phyloP scores from a whole-genome alignment of 37 sponge, comb jelly and placozoan genomes.

The Mnemiopsis leidyi region DNA sequence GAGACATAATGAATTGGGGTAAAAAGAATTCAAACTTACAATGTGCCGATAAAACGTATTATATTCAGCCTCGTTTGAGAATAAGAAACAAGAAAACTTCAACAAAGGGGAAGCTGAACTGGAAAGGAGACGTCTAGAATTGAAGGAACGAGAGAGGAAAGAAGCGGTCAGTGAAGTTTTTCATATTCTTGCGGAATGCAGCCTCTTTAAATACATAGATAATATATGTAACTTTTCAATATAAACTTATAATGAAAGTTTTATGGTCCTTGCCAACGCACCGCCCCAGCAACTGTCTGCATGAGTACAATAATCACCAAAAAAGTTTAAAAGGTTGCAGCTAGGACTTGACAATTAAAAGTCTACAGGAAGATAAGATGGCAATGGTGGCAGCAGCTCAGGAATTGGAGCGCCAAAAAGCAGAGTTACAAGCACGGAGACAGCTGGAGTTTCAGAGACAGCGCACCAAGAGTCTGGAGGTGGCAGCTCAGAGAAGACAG shows the following conservation, averaged over 20 bases:
- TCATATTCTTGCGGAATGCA: no score
- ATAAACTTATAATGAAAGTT: no score
- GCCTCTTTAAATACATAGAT: no score
- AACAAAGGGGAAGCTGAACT: slow-evolving; percentile 40
- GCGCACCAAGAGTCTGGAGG: slow-evolving; percentile 28
- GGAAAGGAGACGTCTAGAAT: neutral
- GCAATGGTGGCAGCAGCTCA: slow-evolving; percentile 16
- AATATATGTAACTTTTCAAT: no score
- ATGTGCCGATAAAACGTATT: no score
- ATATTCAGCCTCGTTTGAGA: slow-evolving; percentile 1
- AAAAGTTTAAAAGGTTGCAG: no score
- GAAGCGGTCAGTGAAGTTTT: neutral
- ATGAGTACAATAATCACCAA: no score
- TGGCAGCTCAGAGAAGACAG: slow-evolving; percentile 3
- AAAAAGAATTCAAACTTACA: no score
- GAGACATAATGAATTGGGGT: no score
- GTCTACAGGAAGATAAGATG: neutral
- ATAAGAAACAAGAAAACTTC: slow-evolving; percentile 1
- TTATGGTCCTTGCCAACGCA: no score
- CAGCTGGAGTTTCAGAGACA: slow-evolving; percentile 55
- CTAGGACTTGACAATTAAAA: no score
- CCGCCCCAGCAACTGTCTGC: no score
- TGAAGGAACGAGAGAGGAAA: neutral
- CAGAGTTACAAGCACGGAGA: slow-evolving; percentile 13
- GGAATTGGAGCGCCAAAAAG: slow-evolving; percentile 26